Conservation (phyloP, 37 sponge, comb jelly and placozoan species). For the Crambe crambe region DNA sequence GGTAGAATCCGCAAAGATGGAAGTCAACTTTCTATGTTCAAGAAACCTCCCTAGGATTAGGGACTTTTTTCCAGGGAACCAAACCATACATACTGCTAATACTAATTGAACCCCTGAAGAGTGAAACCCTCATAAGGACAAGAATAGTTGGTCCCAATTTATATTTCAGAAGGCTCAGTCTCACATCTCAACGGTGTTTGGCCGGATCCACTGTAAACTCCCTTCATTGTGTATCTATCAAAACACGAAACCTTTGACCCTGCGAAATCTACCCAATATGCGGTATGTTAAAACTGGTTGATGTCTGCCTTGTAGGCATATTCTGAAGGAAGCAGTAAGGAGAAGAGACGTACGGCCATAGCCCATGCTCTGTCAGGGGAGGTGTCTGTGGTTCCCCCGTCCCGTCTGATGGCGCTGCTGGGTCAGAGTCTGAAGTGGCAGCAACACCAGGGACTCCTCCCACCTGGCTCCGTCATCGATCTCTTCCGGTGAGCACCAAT, state of each 20-base stretch:
- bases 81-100: too few species aligned
- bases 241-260: too few species aligned
- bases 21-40: neutral
- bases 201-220: too few species aligned
- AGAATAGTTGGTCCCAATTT: neutral
- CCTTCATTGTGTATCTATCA: too few species aligned
- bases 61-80: neutral
- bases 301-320: slow-evolving; percentile 82
- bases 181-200: too few species aligned
- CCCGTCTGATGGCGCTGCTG: slow-evolving; percentile 91
- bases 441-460: slow-evolving; percentile 95
- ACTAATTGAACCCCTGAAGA: too few species aligned
- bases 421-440: slow-evolving; percentile 99
- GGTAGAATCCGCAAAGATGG: too few species aligned
- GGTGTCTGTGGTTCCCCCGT: slow-evolving; percentile 96
- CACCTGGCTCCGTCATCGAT: slow-evolving; percentile 68
- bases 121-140: too few species aligned
- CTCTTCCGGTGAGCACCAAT: slow-evolving; percentile 45
- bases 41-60: too few species aligned
- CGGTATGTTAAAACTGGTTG: too few species aligned
- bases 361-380: slow-evolving; percentile 94
- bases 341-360: slow-evolving; percentile 90
- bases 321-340: slow-evolving; percentile 96
- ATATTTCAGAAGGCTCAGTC: too few species aligned
- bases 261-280: too few species aligned